Evolutionary conservation across 2,888 invertebrate genomes (phyloP).

Genomic region (Phymatocera aterrima): DNA sequence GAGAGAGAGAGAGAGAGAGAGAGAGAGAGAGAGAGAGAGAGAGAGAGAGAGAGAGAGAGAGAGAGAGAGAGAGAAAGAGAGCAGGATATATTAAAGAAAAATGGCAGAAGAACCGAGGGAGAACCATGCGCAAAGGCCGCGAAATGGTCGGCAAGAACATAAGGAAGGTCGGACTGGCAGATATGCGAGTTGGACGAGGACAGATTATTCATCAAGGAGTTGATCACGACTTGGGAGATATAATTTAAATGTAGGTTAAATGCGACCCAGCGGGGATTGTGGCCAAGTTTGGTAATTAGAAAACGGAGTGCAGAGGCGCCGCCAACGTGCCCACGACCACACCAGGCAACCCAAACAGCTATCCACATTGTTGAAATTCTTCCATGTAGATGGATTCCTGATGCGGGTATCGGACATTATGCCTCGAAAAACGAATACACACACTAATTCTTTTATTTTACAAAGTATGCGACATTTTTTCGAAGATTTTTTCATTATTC

Average conservation of each 20-base stretch:
- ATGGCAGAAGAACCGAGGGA: neutral
- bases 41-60: neutral
- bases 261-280: slow-evolving; percentile 47
- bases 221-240: slow-evolving; percentile 49
- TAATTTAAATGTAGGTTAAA: slow-evolving; percentile 50
- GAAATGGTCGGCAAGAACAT: slow-evolving; percentile 31
- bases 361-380: slow-evolving; percentile 30
- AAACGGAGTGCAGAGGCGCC: slow-evolving; percentile 35
- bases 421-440: neutral
- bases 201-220: slow-evolving; percentile 49
- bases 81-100: no score
- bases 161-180: slow-evolving; percentile 21
- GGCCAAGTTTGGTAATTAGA: slow-evolving; percentile 48
- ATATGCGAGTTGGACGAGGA: slow-evolving; percentile 37
- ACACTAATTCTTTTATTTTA: neutral
- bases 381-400: slow-evolving; percentile 18
- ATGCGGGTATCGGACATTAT: slow-evolving; percentile 3
- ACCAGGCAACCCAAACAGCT: slow-evolving; percentile 9
- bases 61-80: neutral
- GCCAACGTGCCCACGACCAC: slow-evolving; percentile 36
- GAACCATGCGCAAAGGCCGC: slow-evolving; percentile 7
- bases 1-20: neutral
- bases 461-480: neutral
- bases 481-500: neutral
- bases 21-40: neutral